Evolutionary conservation across 1,140 invertebrate genomes (phyloP).

Genomic region (Mercenaria mercenaria): DNA sequence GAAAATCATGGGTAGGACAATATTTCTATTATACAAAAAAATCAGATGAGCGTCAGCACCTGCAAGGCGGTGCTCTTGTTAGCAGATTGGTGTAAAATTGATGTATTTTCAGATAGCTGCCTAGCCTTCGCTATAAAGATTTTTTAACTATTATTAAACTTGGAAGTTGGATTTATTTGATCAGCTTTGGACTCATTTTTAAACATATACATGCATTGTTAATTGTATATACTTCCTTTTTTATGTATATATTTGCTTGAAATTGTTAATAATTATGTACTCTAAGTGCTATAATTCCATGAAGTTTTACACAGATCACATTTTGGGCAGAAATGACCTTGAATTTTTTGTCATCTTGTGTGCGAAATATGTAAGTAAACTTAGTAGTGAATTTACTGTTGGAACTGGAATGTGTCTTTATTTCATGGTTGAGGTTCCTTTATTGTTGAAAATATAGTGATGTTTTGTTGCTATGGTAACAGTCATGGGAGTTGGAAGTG

Average conservation of each 20-base stretch:
- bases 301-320: slow-evolving; percentile 58
- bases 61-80: no score
- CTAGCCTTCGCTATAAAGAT: no score
- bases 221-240: slow-evolving; percentile 30
- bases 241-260: slow-evolving; percentile 42
- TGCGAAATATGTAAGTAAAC: slow-evolving; percentile 41
- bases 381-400: neutral
- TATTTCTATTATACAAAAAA: no score
- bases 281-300: slow-evolving; percentile 60
- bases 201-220: neutral
- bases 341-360: slow-evolving; percentile 47
- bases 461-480: neutral
- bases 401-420: neutral
- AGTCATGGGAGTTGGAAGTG: neutral
- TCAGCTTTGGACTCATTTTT: neutral
- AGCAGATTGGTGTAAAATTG: no score
- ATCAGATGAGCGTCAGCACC: no score
- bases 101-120: no score
- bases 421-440: neutral
- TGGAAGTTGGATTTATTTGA: no score
- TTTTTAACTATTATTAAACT: no score
- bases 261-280: slow-evolving; percentile 28
- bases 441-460: neutral
- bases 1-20: no score
- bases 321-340: slow-evolving; percentile 62